Evolutionary conservation across 2,797 vertebrate species (phyloP).

Genomic region (Mormyrus proboscirostris): DNA sequence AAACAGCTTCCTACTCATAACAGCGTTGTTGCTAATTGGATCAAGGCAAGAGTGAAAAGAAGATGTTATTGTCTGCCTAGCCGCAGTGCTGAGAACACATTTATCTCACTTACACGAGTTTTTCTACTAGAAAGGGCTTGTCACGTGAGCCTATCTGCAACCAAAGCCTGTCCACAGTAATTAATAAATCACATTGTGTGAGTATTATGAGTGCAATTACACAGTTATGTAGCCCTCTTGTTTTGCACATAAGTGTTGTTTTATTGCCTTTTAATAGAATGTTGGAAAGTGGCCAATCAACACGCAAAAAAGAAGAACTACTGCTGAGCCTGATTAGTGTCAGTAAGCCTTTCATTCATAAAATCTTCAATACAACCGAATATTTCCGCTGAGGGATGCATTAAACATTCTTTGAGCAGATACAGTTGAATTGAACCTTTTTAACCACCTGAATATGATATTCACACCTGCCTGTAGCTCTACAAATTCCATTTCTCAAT

Average conservation of each 20-base stretch:
- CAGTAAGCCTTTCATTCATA: not conserved
- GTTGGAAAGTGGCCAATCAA: not conserved
- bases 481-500: not conserved
- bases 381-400: not conserved
- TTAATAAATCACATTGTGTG: conserved; percentile 7
- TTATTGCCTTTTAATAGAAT: conserved; percentile 7
- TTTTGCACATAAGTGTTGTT: conserved; percentile 1
- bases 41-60: not conserved
- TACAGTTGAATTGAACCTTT: not conserved
- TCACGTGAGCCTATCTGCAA: not conserved
- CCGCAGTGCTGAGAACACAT: not conserved
- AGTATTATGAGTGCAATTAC: not conserved
- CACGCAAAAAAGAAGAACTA: not conserved
- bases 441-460: not conserved
- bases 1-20: conserved; percentile 1
- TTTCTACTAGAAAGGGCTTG: not conserved
- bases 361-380: not conserved
- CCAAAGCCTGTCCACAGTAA: not conserved
- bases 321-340: not conserved
- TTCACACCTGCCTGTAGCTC: not conserved
- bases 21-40: conserved; percentile 15
- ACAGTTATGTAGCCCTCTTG: not conserved
- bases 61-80: not conserved
- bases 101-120: conserved; percentile 1
- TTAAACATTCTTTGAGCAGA: not conserved